phyloP scores from a whole-genome alignment of 2,888 invertebrate genomes.

The Stegana nigrithorax region DNA sequence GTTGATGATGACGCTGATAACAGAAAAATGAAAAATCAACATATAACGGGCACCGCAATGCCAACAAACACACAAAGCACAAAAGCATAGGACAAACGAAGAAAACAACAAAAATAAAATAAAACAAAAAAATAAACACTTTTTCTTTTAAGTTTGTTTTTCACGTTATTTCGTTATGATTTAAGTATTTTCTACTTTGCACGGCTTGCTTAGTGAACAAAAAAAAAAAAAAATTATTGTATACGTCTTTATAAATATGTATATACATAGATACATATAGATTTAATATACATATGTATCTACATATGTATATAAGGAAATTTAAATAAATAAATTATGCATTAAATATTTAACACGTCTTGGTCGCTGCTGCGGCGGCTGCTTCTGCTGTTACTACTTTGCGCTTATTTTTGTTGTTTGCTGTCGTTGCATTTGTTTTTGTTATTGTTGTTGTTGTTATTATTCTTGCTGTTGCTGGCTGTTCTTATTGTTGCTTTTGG shows the following conservation, averaged over 20 bases:
- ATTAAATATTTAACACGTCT: not conserved
- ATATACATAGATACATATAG: not conserved
- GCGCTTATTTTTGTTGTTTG: not conserved
- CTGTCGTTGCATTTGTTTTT: not conserved
- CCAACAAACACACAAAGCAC: too few relatives aligned
- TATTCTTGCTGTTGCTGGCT: not conserved
- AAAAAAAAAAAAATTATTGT: slow-evolving; percentile 2
- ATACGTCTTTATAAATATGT: slow-evolving; percentile 9
- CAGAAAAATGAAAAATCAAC: too few relatives aligned
- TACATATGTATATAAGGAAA: too few relatives aligned
- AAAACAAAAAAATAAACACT: too few relatives aligned
- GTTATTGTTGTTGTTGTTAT: not conserved
- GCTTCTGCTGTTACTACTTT: not conserved
- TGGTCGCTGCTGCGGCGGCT: not conserved
- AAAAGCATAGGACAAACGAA: too few relatives aligned
- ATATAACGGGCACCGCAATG: too few relatives aligned
- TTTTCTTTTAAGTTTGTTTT: too few relatives aligned
- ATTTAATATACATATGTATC: not conserved
- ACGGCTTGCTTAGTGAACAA: too few relatives aligned
- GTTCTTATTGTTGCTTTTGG: not conserved
- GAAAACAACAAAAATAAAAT: too few relatives aligned
- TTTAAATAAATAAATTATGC: slow-evolving; percentile 12
- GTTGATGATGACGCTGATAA: too few relatives aligned
- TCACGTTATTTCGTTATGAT: too few relatives aligned
- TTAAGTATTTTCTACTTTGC: too few relatives aligned